Conservation (phyloP, 2,888 invertebrate species). For the Patella caerulea region DNA sequence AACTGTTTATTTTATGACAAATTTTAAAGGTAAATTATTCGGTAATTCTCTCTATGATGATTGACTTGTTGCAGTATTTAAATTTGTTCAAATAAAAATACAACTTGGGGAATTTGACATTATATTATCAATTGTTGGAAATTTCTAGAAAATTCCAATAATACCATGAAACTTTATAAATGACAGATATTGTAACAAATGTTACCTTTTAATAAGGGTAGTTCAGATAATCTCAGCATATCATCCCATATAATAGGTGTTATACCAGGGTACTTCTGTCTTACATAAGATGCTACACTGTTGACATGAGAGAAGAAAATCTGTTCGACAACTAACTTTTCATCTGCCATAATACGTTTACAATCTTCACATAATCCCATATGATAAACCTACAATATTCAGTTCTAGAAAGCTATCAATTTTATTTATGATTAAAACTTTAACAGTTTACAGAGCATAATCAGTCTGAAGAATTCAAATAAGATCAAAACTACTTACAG, state of each 20-base stretch:
- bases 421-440: not conserved
- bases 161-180: too few species aligned
- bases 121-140: too few species aligned
- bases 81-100: too few species aligned
- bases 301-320: slow-evolving; percentile 68
- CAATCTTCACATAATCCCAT: slow-evolving; percentile 71
- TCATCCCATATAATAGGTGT: slow-evolving; percentile 85
- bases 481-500: not conserved
- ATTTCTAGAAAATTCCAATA: too few species aligned
- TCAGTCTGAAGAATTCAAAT: not conserved
- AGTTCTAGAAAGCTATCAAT: too few species aligned
- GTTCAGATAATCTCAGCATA: slow-evolving; percentile 76
- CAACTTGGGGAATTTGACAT: too few species aligned
- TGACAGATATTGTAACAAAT: not conserved
- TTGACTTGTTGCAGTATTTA: too few species aligned
- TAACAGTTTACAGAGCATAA: not conserved
- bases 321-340: slow-evolving; percentile 59
- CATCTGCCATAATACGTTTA: slow-evolving; percentile 60
- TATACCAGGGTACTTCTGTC: slow-evolving; percentile 75
- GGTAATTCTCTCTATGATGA: too few species aligned
- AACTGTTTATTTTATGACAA: too few species aligned
- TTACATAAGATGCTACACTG: slow-evolving; percentile 75
- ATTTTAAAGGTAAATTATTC: too few species aligned
- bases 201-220: slow-evolving; percentile 48
- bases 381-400: slow-evolving; percentile 76